Evolutionary conservation across 2,113 vertebrate species (phyloP).

Genomic region (Crotalus tigris): DNA sequence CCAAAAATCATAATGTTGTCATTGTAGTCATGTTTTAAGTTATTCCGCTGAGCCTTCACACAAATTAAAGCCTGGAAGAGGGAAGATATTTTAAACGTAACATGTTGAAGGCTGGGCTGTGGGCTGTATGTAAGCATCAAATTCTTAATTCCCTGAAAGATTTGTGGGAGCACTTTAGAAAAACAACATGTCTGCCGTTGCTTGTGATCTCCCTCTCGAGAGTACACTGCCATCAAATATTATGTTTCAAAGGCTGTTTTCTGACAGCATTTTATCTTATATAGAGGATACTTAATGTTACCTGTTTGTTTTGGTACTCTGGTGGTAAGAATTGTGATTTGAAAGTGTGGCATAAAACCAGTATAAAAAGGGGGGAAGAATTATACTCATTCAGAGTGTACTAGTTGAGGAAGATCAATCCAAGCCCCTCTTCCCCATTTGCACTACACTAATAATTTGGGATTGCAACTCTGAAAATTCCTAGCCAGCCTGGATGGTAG

Average conservation of each 20-base stretch:
- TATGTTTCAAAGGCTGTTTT: background rate
- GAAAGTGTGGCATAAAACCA: background rate
- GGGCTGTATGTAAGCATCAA: too few relatives aligned
- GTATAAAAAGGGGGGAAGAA: background rate
- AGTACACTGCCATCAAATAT: background rate
- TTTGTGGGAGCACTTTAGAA: background rate
- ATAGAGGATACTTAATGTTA: background rate
- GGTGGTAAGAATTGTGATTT: background rate
- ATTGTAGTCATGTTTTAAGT: conserved; percentile 4
- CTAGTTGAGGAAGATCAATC: background rate
- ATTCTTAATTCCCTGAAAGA: background rate
- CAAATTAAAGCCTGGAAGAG: background rate
- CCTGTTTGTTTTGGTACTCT: background rate
- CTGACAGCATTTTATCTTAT: background rate
- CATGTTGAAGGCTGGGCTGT: background rate
- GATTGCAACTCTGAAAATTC: background rate
- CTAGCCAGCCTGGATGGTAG: background rate
- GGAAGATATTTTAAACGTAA: background rate
- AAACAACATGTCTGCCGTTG: background rate
- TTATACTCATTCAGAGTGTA: background rate
- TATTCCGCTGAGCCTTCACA: background rate
- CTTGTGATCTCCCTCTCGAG: background rate
- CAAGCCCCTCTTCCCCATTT: background rate
- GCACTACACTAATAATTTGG: background rate
- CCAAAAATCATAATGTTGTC: background rate